Base-by-base conservation (phyloP, 2,888 invertebrate species). In the Xiphydria camelus region DNA sequence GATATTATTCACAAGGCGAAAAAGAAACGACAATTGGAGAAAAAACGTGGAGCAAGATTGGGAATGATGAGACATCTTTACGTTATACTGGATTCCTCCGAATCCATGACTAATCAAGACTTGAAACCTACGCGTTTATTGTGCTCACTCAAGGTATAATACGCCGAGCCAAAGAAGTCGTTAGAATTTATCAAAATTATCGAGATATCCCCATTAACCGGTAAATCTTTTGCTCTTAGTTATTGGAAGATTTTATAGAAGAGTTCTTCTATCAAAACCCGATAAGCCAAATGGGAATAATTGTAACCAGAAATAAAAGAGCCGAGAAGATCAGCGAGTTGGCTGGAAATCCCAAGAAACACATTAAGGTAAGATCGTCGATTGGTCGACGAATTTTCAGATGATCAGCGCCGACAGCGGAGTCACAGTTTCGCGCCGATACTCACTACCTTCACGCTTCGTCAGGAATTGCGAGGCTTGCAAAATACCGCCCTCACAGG, bases 201-300 rank as follows among this genome's bases (percentile, higher is more conserved):
- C 36, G 4, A 21, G 3, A 39, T 17, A 15, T 45, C 12, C 14
- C 5, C 9, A 4, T 34, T 15, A n/a, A n/a, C n/a, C n/a, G n/a
- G n/a, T n/a, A n/a, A n/a, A n/a, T n/a, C n/a, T n/a, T 53, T 49
- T 55, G 53, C 53, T 79, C 83, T 55, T 73, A 94, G 92, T 79
- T 96, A 9, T 73, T 99, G 49, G 92, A 95, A 77, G 85, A 87
- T 53, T 99, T 98, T 75, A 86, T 99, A 46, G 92, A 95, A 61
- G 96, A 97, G 73, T 99, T 92, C 73, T 97, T 98, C 76, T 97
- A 98, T 76, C 95, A 97, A 76, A 99, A 99, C 77, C 99, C 99
- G 6, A 90, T 99, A 41, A 96, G 97, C 70, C 99, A 99, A 76
- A 79, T 99, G 54, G 98, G 98, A 17, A 79, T 99, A 23, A 89